Conservation (phyloP, 2,888 invertebrate genomes). For the Polydrusus tereticollis region DNA sequence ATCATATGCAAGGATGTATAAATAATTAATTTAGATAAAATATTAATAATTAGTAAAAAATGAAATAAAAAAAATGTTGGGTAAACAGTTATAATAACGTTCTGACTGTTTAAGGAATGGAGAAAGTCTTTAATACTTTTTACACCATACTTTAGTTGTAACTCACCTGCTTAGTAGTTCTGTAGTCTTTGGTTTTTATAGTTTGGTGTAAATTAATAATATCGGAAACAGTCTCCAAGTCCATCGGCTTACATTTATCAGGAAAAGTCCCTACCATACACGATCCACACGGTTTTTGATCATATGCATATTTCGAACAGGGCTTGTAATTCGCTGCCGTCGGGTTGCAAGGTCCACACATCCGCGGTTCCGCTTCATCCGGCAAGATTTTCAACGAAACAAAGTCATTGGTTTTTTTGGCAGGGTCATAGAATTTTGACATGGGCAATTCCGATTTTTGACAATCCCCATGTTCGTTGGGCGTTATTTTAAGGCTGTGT, state of each 20-base stretch:
- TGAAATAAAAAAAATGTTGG: no score
- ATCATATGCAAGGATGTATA: no score
- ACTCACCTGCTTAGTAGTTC: slow-evolving; percentile 38
- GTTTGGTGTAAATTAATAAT: slow-evolving; percentile 14
- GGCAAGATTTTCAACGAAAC: slow-evolving; percentile 5
- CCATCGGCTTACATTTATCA: not conserved
- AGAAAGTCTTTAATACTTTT: not conserved
- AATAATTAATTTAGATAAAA: no score
- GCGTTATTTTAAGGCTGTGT: slow-evolving; percentile 14
- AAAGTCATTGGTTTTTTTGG: not conserved
- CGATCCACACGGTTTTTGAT: slow-evolving; percentile 13
- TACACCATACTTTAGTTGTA: no score
- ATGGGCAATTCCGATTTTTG: not conserved
- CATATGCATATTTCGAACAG: slow-evolving; percentile 7
- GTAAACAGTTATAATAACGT: no score
- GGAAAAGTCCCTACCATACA: slow-evolving; percentile 2
- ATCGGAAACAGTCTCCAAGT: not conserved
- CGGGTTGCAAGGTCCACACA: slow-evolving; percentile 2
- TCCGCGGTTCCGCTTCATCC: slow-evolving; percentile 6
- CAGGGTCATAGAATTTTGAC: not conserved
- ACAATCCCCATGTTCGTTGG: slow-evolving; percentile 15
- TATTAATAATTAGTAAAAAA: no score
- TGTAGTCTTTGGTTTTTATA: slow-evolving; percentile 31
- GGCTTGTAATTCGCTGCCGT: not conserved
- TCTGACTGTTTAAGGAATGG: no score